Conservation (phyloP, 2,113 vertebrate genomes). For the Tamias sibiricus region DNA sequence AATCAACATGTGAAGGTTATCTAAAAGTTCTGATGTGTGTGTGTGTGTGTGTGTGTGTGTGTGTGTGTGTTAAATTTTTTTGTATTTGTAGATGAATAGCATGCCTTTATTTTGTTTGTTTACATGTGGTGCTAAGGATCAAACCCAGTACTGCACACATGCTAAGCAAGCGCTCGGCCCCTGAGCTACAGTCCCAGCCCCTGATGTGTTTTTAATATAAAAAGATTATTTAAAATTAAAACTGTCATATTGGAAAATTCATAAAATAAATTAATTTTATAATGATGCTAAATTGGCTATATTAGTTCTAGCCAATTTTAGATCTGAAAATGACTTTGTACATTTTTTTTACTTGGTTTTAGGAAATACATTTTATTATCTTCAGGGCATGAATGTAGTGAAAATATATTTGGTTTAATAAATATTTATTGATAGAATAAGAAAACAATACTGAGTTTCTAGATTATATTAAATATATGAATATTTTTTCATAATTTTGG, state of each 20-base stretch:
- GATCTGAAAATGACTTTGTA: not conserved
- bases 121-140: too few relatives aligned
- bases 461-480: not conserved
- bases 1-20: slow-evolving; percentile 43
- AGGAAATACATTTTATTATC: not conserved
- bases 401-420: slow-evolving; percentile 19
- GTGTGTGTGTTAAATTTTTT: too few relatives aligned
- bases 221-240: not conserved
- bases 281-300: not conserved
- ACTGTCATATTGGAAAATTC: not conserved
- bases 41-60: too few relatives aligned
- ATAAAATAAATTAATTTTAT: not conserved
- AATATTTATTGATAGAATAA: not conserved
- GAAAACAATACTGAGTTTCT: not conserved
- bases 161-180: too few relatives aligned
- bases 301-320: not conserved
- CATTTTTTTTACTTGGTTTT: not conserved
- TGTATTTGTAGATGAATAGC: too few relatives aligned
- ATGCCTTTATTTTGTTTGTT: too few relatives aligned
- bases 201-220: slow-evolving; percentile 23
- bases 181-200: too few relatives aligned
- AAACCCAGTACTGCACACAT: too few relatives aligned
- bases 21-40: too few relatives aligned
- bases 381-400: not conserved
- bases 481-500: not conserved